Conservation (phyloP, 2,797 vertebrate species). For the Glyptemys insculpta region DNA sequence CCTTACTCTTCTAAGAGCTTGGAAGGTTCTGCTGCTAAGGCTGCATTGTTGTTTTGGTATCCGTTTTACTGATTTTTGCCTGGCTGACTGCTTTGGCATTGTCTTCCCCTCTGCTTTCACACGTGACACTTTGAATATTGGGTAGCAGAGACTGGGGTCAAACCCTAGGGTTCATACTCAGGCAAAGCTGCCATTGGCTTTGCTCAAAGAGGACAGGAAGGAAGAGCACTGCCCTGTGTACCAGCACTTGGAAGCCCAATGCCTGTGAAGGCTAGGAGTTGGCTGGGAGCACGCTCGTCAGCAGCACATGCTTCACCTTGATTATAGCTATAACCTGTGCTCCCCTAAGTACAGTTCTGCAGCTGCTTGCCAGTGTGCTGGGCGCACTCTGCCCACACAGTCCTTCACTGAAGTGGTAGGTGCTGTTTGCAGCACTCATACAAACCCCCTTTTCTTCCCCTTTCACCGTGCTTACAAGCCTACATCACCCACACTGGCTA, state of each 20-base stretch:
- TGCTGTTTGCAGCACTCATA: neutral
- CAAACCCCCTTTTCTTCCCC: too few relatives aligned
- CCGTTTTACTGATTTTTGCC: neutral
- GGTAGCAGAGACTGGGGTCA: rapidly evolving
- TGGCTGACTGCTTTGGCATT: neutral
- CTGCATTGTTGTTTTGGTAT: neutral
- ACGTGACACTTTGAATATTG: rapidly evolving
- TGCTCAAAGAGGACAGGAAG: neutral
- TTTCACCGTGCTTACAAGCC: too few relatives aligned
- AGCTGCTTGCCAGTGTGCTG: neutral
- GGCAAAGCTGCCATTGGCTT: neutral
- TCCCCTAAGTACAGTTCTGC: neutral
- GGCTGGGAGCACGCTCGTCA: neutral
- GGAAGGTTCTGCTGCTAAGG: neutral
- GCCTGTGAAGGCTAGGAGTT: neutral
- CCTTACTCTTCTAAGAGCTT: neutral
- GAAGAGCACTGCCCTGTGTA: neutral
- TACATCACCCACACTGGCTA: neutral
- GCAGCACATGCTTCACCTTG: neutral
- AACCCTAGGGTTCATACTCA: rapidly evolving
- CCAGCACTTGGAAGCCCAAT: neutral
- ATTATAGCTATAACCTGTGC: neutral
- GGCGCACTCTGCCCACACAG: neutral
- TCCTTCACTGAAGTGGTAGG: neutral
- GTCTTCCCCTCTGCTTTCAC: neutral